Evolutionary conservation across 2,113 vertebrate genomes (phyloP), one percentile per base, ranked within the genome.

Genomic region (Vicugna pacos): DNA sequence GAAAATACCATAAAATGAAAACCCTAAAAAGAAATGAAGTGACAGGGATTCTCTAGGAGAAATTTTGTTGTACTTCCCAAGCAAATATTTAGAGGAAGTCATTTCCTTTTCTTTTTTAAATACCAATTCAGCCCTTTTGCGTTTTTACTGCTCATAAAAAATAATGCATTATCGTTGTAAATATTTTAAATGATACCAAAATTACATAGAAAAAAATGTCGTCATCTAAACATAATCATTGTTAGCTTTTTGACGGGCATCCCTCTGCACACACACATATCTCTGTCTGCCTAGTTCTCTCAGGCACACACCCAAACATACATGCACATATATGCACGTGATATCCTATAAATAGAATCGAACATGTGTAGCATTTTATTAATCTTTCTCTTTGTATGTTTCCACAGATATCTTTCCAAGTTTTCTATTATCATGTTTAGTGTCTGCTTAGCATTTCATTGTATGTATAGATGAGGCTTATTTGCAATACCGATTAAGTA

Each of bases 131-230:
- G 52, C 19, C 14, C 4, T 62, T 76, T 60, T 80, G 6, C 64
- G 46, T 64, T 89, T 97, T 91, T 69, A 80, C 11, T 81, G 42
- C 52, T 81, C 22, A 64, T 64, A 81, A 93, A 76, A 7, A 91
- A 42, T 50, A 76, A 50, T 28, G 5, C 11, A 56, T 91, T 95
- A 6, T 26, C 89, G 1, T 35, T 17, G 2, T 70, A 96, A 85
- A 58, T 72, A 80, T 73, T 93, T 93, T 72, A 86, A 73, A n/a
- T 52, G n/a, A 72, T 65, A 46, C 46, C 28, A 86, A 50, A 75
- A 67, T 79, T 87, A 54, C 54, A 6, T 24, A 62, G 19, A 72
- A 93, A n/a, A n/a, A 96, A 50, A 70, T n/a, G 22, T 73, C 20
- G 92, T 75, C 5, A 35, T 46, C 26, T 92, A 93, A 50, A 84